phyloP scores from a whole-genome alignment of 2,888 invertebrate genomes.

The Brenthis hecate region DNA sequence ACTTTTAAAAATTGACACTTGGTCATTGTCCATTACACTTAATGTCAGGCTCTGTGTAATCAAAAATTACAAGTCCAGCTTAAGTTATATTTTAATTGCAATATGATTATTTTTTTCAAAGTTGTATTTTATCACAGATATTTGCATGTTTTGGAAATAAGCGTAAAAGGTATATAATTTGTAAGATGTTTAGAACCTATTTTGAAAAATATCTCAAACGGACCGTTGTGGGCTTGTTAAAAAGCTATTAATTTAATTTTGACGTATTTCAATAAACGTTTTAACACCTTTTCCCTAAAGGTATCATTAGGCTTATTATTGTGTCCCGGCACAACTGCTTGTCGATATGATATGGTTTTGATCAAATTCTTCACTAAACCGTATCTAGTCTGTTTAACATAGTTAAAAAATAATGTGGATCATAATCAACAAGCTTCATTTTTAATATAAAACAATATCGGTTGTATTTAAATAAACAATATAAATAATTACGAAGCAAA shows the following conservation, averaged over 20 bases:
- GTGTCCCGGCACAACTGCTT: constrained; percentile 51
- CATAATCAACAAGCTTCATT: too few relatives aligned
- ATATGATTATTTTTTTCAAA: background rate
- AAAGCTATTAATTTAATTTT: constrained; percentile 78
- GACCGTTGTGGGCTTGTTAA: constrained; percentile 70
- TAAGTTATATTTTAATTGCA: background rate
- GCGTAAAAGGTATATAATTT: background rate
- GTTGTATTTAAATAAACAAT: too few relatives aligned
- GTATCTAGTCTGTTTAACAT: background rate
- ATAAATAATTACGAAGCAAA: too few relatives aligned
- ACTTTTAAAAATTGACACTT: constrained; percentile 62
- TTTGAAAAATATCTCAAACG: constrained; percentile 33
- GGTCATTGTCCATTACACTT: constrained; percentile 45
- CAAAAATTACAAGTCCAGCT: constrained; percentile 23
- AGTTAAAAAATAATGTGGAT: too few relatives aligned
- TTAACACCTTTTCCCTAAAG: constrained; percentile 79
- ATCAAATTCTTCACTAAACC: background rate
- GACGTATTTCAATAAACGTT: constrained; percentile 80
- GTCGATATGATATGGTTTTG: constrained; percentile 43
- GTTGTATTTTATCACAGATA: too few relatives aligned
- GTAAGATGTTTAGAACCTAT: constrained; percentile 14
- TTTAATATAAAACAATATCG: too few relatives aligned
- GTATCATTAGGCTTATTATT: constrained; percentile 78
- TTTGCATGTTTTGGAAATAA: background rate
- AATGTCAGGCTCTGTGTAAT: constrained; percentile 33